Evolutionary conservation across 2,888 invertebrate species (phyloP).

Genomic region (Caenorhabditis virilis): DNA sequence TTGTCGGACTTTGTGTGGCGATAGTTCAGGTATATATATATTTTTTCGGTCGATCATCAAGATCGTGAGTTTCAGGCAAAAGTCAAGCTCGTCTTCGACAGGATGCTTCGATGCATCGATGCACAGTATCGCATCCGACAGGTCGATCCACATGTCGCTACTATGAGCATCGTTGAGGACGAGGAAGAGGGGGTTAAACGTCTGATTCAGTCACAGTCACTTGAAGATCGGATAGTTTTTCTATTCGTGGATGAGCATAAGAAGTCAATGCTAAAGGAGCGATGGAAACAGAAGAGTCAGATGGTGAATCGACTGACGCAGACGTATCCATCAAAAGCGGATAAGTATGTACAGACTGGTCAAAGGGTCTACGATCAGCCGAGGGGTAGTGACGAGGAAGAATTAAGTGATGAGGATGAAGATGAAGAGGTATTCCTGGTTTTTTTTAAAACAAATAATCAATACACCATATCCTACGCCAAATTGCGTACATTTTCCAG

Average conservation of each 20-base stretch:
- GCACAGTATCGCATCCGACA: constrained; percentile 53
- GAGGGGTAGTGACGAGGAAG: constrained; percentile 26
- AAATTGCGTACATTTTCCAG: no score
- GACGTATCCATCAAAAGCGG: constrained; percentile 54
- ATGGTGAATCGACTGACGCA: constrained; percentile 59
- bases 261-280: constrained; percentile 49
- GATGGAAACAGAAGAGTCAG: constrained; percentile 49
- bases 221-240: constrained; percentile 53
- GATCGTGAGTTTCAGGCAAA: constrained; percentile 37
- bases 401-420: constrained; percentile 41
- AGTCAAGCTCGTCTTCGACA: constrained; percentile 53
- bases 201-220: constrained; percentile 46
- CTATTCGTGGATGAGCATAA: constrained; percentile 56
- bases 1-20: constrained; percentile 54
- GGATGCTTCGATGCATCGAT: constrained; percentile 53
- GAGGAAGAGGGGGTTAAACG: constrained; percentile 57
- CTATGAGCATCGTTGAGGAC: constrained; percentile 55
- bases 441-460: no score
- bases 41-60: neutral
- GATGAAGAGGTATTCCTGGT: constrained; percentile 14
- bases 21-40: constrained; percentile 42
- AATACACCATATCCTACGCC: no score
- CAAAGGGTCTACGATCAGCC: constrained; percentile 56
- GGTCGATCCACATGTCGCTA: constrained; percentile 55
- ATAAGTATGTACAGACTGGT: constrained; percentile 57